Percentiles rank a stretch among this genome's conserved stretches.
phyloP scores from a whole-genome alignment of 1,140 invertebrate species.

The Samia ricini region DNA sequence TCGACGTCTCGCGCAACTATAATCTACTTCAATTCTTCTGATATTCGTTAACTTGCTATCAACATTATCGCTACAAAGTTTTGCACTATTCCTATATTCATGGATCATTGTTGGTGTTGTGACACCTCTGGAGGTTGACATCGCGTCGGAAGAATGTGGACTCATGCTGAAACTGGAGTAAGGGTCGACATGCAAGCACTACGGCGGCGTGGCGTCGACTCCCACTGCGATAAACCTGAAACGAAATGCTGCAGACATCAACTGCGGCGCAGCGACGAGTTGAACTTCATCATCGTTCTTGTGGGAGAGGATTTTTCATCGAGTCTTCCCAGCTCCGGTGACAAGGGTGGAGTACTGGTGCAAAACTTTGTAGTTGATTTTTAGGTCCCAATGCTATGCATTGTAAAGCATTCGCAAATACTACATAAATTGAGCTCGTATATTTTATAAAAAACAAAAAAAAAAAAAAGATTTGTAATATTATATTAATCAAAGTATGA shows the following conservation, averaged over 20 bases:
- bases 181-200: background rate
- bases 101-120: conserved; percentile 3
- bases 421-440: background rate
- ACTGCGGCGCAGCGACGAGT: background rate
- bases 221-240: background rate
- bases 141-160: background rate
- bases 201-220: background rate
- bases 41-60: conserved; percentile 38
- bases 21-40: conserved; percentile 49
- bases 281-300: background rate
- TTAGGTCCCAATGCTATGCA: conserved; percentile 5
- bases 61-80: conserved; percentile 70
- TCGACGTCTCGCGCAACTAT: conserved; percentile 59
- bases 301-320: background rate
- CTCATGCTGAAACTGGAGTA: background rate
- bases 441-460: too few species aligned
- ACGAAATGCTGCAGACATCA: background rate
- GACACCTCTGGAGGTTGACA: background rate
- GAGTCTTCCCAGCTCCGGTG: background rate
- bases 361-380: conserved; percentile 77
- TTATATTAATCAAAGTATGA: background rate
- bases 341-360: conserved; percentile 53
- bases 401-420: background rate
- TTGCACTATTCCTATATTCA: conserved; percentile 49
- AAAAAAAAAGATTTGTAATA: background rate